phyloP scores from a whole-genome alignment of 2,888 invertebrate species.

The Dryocosmus kuriphilus region DNA sequence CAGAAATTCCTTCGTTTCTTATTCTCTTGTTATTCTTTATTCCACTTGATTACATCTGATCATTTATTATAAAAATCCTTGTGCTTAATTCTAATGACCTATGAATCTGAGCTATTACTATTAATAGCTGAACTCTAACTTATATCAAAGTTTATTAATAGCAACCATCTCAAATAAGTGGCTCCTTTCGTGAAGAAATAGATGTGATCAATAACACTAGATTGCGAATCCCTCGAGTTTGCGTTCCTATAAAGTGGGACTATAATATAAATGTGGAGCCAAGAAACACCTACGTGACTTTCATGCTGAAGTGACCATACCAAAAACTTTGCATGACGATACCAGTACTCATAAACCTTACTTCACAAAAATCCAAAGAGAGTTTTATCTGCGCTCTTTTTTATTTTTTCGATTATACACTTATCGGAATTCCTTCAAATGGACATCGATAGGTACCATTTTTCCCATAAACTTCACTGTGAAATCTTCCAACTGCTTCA shows the following conservation, averaged over 20 bases:
- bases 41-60: neutral
- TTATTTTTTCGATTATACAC: neutral
- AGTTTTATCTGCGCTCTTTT: neutral
- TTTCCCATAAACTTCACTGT: constrained; percentile 29
- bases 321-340: neutral
- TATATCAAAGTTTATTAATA: constrained; percentile 1
- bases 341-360: constrained; percentile 10
- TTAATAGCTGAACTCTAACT: neutral
- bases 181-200: constrained; percentile 8
- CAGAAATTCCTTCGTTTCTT: neutral
- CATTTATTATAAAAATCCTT: neutral
- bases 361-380: neutral
- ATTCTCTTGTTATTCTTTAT: neutral
- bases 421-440: neutral
- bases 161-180: neutral
- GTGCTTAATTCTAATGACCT: neutral
- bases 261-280: constrained; percentile 29
- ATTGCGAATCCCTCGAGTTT: constrained; percentile 4
- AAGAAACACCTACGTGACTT: constrained; percentile 29
- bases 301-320: constrained; percentile 21
- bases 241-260: constrained; percentile 8
- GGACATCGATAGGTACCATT: constrained; percentile 12
- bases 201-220: neutral
- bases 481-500: constrained; percentile 31
- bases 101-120: neutral